Conservation (phyloP, 1,140 invertebrate species). For the Rhagoletis zephyria region DNA sequence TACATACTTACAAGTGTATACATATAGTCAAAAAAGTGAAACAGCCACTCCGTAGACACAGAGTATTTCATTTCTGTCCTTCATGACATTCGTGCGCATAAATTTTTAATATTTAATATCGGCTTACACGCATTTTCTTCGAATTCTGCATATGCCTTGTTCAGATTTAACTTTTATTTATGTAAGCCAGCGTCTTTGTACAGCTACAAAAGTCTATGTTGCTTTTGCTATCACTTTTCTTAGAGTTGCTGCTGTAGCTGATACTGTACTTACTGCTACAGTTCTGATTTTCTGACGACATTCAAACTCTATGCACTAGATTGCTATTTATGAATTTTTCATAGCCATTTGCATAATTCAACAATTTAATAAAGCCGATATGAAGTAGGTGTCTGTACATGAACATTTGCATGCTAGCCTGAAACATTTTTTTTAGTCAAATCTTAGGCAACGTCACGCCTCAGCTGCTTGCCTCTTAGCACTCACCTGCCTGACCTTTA, state of each 20-base stretch:
- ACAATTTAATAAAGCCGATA: constrained; percentile 38
- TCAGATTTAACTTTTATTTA: background rate
- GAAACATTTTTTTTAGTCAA: background rate
- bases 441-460: background rate
- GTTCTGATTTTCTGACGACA: background rate
- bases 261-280: background rate
- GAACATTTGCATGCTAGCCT: too few relatives aligned
- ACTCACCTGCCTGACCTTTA: background rate
- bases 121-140: background rate
- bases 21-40: too few relatives aligned
- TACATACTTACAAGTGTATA: background rate
- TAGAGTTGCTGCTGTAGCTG: background rate
- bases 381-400: background rate
- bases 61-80: background rate
- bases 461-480: background rate
- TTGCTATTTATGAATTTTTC: constrained; percentile 34
- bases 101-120: constrained; percentile 29
- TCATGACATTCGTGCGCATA: background rate
- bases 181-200: background rate
- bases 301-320: background rate
- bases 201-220: background rate
- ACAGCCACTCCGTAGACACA: too few relatives aligned
- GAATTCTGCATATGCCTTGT: too few relatives aligned
- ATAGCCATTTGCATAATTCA: constrained; percentile 40
- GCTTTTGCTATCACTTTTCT: background rate